Conservation (phyloP, 92 coral and sea anemone species). For the Actinostola sp. region DNA sequence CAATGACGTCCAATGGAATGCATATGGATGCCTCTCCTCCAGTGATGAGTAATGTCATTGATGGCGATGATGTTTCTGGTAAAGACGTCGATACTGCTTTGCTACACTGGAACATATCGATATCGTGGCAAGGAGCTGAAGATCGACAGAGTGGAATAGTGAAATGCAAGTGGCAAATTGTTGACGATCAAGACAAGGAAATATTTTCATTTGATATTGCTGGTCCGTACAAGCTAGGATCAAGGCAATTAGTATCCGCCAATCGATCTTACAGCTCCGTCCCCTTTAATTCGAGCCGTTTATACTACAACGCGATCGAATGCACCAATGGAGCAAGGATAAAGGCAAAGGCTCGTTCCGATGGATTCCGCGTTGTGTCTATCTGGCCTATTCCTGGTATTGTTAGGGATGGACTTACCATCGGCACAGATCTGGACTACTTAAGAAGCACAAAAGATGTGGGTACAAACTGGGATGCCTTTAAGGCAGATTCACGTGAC, state of each 20-base stretch:
- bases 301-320: slow-evolving; percentile 64
- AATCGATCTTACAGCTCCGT: slow-evolving; percentile 45
- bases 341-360: slow-evolving; percentile 56
- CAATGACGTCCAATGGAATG: slow-evolving; percentile 82
- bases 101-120: slow-evolving; percentile 70
- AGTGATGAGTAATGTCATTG: slow-evolving; percentile 69
- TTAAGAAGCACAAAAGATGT: slow-evolving; percentile 62
- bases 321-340: slow-evolving; percentile 82
- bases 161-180: slow-evolving; percentile 71
- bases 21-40: slow-evolving; percentile 82
- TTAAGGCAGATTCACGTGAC: slow-evolving; percentile 69
- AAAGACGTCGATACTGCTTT: slow-evolving; percentile 63
- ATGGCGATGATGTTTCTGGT: slow-evolving; percentile 69
- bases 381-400: slow-evolving; percentile 83
- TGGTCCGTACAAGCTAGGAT: slow-evolving; percentile 39
- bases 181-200: slow-evolving; percentile 37
- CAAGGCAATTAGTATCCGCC: slow-evolving; percentile 42
- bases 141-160: slow-evolving; percentile 78
- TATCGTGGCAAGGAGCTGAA: slow-evolving; percentile 89
- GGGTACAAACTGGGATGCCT: slow-evolving; percentile 87
- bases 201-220: slow-evolving; percentile 27
- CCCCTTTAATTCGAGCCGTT: slow-evolving; percentile 19
- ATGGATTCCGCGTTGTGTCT: slow-evolving; percentile 83
- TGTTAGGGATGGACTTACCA: slow-evolving; percentile 67
- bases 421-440: slow-evolving; percentile 57